Evolutionary conservation across 1,140 invertebrate species (phyloP).

Genomic region (Hyles vespertilio): DNA sequence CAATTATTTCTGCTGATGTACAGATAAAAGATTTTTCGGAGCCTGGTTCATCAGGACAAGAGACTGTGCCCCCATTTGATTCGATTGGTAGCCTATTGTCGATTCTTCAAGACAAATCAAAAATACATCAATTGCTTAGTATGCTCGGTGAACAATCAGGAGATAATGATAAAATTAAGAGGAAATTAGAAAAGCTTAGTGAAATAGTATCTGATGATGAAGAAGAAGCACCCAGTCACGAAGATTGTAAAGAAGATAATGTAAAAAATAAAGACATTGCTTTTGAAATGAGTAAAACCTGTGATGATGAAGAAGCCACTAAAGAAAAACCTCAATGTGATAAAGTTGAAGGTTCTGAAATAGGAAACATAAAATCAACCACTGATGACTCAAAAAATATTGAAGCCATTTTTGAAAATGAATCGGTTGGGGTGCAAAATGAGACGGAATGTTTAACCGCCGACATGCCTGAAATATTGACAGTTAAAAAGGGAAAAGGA

Average conservation of each 20-base stretch:
- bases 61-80: conserved; percentile 25
- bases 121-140: conserved; percentile 57
- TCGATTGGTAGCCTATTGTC: conserved; percentile 52
- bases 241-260: not conserved
- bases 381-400: too few species aligned
- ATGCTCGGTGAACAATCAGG: conserved; percentile 41
- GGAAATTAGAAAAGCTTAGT: conserved; percentile 58
- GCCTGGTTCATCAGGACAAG: conserved; percentile 16
- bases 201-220: conserved; percentile 64
- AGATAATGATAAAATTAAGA: conserved; percentile 62
- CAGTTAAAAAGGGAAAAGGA: too few species aligned
- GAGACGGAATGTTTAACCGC: too few species aligned
- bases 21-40: conserved; percentile 21
- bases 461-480: too few species aligned
- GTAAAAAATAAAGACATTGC: conserved; percentile 7
- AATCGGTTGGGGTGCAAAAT: too few species aligned
- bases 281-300: not conserved
- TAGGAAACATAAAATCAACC: too few species aligned
- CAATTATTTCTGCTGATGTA: conserved; percentile 27
- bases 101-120: conserved; percentile 62
- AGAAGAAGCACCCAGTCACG: conserved; percentile 7
- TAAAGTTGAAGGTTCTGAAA: too few species aligned
- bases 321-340: not conserved
- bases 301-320: not conserved
- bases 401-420: too few species aligned